Conservation (phyloP, 1,140 invertebrate genomes). For the Branchinecta lynchi region DNA sequence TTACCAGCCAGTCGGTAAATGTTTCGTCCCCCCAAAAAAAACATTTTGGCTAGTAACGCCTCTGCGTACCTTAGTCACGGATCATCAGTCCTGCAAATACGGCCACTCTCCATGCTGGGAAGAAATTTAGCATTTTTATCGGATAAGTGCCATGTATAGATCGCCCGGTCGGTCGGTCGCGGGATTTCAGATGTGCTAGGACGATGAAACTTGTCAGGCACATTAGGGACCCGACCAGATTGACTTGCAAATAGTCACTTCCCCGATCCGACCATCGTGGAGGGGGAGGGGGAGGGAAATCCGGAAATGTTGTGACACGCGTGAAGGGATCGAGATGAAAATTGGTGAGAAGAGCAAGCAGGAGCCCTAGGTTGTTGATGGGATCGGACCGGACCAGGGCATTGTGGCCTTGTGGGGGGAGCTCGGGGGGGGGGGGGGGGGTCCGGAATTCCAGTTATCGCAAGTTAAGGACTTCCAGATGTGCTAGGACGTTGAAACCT, state of each 20-base stretch:
- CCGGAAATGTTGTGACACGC: background rate
- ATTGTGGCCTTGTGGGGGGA: background rate
- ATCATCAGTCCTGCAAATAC: no score
- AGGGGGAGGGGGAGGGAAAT: background rate
- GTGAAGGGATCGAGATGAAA: constrained; percentile 1
- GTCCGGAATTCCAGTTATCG: no score
- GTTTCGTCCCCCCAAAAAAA: no score
- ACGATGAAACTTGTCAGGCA: background rate
- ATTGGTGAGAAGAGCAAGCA: constrained; percentile 5
- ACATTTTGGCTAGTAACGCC: no score
- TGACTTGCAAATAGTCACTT: background rate
- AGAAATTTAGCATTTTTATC: no score
- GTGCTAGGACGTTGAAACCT: background rate
- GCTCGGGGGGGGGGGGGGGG: background rate
- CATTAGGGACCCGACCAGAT: background rate
- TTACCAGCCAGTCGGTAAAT: no score
- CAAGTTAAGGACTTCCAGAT: no score
- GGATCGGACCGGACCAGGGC: background rate
- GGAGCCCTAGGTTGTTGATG: background rate
- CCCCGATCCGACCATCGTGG: background rate
- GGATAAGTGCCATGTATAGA: no score
- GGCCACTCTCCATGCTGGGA: no score
- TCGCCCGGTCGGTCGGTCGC: no score
- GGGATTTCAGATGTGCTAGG: no score
- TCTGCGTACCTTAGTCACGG: no score